Base-by-base conservation (phyloP, 2,113 vertebrate genomes). In the Anolis carolinensis region DNA sequence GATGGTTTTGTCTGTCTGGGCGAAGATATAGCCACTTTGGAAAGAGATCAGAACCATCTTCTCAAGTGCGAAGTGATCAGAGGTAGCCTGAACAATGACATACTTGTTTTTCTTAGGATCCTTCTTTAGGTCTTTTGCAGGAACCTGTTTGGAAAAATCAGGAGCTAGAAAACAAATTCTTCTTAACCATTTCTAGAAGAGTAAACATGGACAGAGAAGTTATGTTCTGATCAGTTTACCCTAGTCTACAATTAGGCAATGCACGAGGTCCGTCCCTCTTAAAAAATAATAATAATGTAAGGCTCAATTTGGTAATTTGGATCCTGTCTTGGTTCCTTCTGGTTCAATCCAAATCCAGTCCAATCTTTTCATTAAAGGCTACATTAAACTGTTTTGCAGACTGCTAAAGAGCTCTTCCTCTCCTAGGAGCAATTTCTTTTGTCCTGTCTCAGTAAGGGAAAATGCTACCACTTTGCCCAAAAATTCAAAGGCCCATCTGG, bases 1-100 rank as follows among this genome's bases (percentile, higher is more conserved):
- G 92, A 96, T 93, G 84, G 95, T 93, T 89, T 96, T 96, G 88
- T 96, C 95, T 0, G 95, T 96, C 90, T 96, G 95, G 82, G 95
- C 88, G 84, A 96, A 95, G 83, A 96, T 86, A 86, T 96, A 95
- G 13, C 95, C 95, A 1, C 79, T 95, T 67, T 95, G 94, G 11
- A 89, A 83, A 75, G 94, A 92, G n/a, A 96, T 34, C 74, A 95
- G 79, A 71, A 96, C 93, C 14, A 84, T 79, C 30, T 94, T 94
- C 72, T 95, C 87, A 79, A 96, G 20, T 0, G 0, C 0, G 0
- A 44, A 10, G 1, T 0, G 14, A 0, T n/a, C 36, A 32, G 72
- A 93, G 30, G 0, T 2, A 1, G 94, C 95, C 21, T 79, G 73
- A 18, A 96, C 59, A 0, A 4, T 44, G 44, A 95, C 94, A 18